Evolutionary conservation across 2,113 vertebrate species (phyloP), one percentile per base, ranked within the genome.

Genomic region (Pithys albifrons): DNA sequence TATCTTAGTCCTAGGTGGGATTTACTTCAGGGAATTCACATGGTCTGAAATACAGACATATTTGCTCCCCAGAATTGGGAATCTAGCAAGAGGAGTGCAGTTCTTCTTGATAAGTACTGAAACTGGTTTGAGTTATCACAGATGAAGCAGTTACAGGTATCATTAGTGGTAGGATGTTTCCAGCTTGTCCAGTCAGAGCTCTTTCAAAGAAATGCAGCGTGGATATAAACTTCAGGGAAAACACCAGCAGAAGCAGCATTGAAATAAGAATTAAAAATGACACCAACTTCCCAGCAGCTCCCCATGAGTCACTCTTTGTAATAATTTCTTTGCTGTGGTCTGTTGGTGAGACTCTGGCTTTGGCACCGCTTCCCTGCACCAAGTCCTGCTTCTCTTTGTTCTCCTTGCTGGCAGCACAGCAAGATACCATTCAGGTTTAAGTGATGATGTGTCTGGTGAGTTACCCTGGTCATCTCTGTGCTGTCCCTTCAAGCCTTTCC

Each of bases 401-500:
- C 16, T 52, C 11, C 43, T 67, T 69, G 31, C 48, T 78, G 29
- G 11, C 70, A 59, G 35, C 31, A 33, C 33, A 58, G 10, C 9
- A 39, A 58, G 25, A 33, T 31, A 57, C 31, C 31, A 9, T 76
- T 83, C 24, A 41, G 27, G 54, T 70, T 75, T 85, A 76, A 61
- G 18, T 52, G 52, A 22, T 75, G 74, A 51, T 0, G 0, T 65
- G 52, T 10, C 46, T 19, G 6, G 6, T 54, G 23, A 52, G 33
- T 75, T 61, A 14, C 27, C 11, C 24, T 69, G 19, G 45, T 88
- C 55, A 58, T 17, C 12, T 65, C 57, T 51, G 0, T 43, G 25
- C 35, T 41, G 9, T 58, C 14, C 24, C 24, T 89, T 46, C 48
- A 72, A 45, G 62, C 12, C 14, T 46, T 54, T 82, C 27, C 25